Percentiles rank a stretch among this genome's conserved stretches.
Evolutionary conservation across 2,113 vertebrate genomes (phyloP).

Genomic region (Sphaerodactylus townsendi): DNA sequence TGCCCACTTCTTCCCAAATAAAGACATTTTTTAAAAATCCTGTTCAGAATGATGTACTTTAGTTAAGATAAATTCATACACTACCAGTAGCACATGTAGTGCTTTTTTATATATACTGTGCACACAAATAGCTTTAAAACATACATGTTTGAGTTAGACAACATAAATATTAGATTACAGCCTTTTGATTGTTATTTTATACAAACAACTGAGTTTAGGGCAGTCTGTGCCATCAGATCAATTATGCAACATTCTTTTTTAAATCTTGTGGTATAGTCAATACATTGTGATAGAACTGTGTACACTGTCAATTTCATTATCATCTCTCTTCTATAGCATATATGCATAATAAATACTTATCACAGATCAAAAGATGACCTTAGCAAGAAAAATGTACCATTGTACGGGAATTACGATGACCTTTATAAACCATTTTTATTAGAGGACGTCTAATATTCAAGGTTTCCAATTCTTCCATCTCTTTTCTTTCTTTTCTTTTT

Average conservation of each 20-base stretch:
- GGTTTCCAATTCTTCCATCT: constrained; percentile 96
- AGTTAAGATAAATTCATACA: not conserved
- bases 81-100: not conserved
- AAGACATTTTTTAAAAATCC: not conserved
- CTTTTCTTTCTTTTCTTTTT: constrained; percentile 93
- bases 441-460: constrained; percentile 91
- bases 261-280: not conserved
- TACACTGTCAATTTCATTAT: not conserved
- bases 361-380: not conserved
- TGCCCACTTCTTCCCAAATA: not conserved
- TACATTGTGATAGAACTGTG: not conserved
- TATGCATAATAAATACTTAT: not conserved
- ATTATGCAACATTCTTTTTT: not conserved
- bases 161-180: not conserved
- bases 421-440: constrained; percentile 97
- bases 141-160: not conserved
- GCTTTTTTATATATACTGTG: not conserved
- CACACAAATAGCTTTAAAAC: not conserved
- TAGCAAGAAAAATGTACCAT: constrained; percentile 80
- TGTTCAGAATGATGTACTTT: not conserved
- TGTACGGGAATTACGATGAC: constrained; percentile 97
- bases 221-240: not conserved
- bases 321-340: not conserved
- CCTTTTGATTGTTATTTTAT: not conserved
- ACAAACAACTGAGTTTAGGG: not conserved